These are phyloP conservation scores for Montipora capricornis DNA, from an alignment of 64 coral and sea anemone species.

Conservation along the genomic window DNA sequence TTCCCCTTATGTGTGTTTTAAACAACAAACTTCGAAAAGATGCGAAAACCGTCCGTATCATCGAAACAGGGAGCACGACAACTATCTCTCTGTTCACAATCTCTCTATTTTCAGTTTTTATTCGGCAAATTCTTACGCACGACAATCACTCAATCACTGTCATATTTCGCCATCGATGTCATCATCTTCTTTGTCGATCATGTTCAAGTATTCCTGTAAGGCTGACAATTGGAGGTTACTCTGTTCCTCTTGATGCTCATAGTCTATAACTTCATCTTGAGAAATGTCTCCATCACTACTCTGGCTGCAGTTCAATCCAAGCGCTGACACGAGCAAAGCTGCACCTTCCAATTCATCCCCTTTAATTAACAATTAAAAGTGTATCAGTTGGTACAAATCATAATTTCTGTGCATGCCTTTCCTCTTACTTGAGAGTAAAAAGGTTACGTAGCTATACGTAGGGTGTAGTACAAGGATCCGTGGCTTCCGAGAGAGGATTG, in stretches of 20 bases:
- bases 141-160: not conserved
- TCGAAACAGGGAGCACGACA: too few relatives aligned
- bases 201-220: constrained; percentile 74
- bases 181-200: constrained; percentile 46
- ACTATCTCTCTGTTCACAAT: too few relatives aligned
- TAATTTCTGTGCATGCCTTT: too few relatives aligned
- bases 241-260: constrained; percentile 69
- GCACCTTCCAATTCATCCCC: constrained; percentile 26
- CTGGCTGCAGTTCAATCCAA: constrained; percentile 10
- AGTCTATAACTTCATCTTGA: constrained; percentile 88
- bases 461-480: too few relatives aligned
- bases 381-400: too few relatives aligned
- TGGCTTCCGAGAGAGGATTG: too few relatives aligned
- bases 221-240: constrained; percentile 64
- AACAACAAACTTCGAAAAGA: too few relatives aligned
- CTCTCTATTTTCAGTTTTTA: too few relatives aligned
- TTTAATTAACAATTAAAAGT: not conserved
- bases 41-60: too few relatives aligned
- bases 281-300: constrained; percentile 60
- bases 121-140: not conserved
- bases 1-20: too few relatives aligned
- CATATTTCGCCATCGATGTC: constrained; percentile 45
- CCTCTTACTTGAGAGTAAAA: too few relatives aligned
- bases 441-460: too few relatives aligned
- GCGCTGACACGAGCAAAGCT: constrained; percentile 13